These are phyloP conservation scores for Lacerta viridis DNA, from an alignment of 2,797 vertebrate genomes.

Conservation along the genomic window DNA sequence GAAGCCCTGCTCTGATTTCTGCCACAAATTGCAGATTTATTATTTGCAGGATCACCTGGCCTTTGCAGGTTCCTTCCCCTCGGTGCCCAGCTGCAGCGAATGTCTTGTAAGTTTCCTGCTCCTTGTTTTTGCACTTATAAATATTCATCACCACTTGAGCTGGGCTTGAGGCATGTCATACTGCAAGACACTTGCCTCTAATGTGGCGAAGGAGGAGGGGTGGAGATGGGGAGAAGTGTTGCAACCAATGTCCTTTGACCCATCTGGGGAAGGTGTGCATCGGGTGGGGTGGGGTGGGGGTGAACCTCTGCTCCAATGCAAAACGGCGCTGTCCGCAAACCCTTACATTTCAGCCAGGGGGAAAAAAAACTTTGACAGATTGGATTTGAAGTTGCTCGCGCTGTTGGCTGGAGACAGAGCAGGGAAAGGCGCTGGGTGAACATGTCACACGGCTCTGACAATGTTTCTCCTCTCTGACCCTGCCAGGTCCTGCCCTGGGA, in stretches of 20 bases:
- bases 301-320: not conserved
- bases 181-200: slow-evolving; percentile 42
- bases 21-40: not conserved
- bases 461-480: not conserved
- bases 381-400: not conserved
- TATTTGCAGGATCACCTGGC: not conserved
- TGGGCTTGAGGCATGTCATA: slow-evolving; percentile 51
- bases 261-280: not conserved
- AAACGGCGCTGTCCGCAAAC: not conserved
- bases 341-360: not conserved
- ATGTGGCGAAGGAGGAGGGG: slow-evolving; percentile 13
- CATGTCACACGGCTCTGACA: fast-evolving
- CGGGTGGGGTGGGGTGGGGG: fast-evolving
- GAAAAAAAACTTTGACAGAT: slow-evolving; percentile 9
- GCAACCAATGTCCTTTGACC: slow-evolving; percentile 50
- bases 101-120: slow-evolving; percentile 57
- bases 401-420: not conserved
- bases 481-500: not conserved
- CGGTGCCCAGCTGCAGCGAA: slow-evolving; percentile 43
- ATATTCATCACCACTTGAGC: slow-evolving; percentile 60
- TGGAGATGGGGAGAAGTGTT: fast-evolving
- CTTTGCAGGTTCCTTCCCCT: slow-evolving; percentile 23
- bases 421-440: not conserved
- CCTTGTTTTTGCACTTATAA: slow-evolving; percentile 61
- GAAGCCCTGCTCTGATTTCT: not conserved